Conservation (phyloP, 2,797 vertebrate genomes). For the Erpetoichthys calabaricus region DNA sequence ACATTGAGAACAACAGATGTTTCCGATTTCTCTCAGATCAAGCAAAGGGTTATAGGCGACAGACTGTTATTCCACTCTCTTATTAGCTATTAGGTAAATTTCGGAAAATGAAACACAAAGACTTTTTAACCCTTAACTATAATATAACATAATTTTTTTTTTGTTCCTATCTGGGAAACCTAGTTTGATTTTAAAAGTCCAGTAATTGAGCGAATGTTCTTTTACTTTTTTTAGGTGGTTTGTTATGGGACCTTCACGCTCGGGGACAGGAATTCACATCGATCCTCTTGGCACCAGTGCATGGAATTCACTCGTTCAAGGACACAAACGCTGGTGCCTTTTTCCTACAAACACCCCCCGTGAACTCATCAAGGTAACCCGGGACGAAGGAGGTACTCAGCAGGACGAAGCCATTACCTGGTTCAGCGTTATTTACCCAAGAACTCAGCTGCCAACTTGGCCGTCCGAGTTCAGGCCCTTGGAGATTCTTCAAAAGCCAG, state of each 20-base stretch:
- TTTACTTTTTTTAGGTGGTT: slow-evolving; percentile 64
- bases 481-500: slow-evolving; percentile 83
- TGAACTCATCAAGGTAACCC: slow-evolving; percentile 86
- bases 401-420: slow-evolving; percentile 97
- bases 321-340: slow-evolving; percentile 92
- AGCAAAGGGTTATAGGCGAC: too few relatives aligned
- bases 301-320: slow-evolving; percentile 93
- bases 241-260: slow-evolving; percentile 90
- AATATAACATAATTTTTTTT: too few relatives aligned
- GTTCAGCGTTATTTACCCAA: slow-evolving; percentile 84
- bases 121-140: too few relatives aligned
- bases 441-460: slow-evolving; percentile 79
- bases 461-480: slow-evolving; percentile 79
- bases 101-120: too few relatives aligned
- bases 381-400: slow-evolving; percentile 89
- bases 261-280: slow-evolving; percentile 93
- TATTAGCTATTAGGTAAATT: too few relatives aligned
- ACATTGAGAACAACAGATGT: too few relatives aligned
- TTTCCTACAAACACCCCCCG: slow-evolving; percentile 91
- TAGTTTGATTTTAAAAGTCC: too few relatives aligned
- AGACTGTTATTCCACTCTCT: too few relatives aligned
- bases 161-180: too few relatives aligned
- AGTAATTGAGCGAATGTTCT: slow-evolving; percentile 1
- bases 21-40: too few relatives aligned
- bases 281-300: slow-evolving; percentile 93